These are phyloP conservation scores for Berghia stephanieae DNA, from an alignment of 1,140 invertebrate genomes.

Conservation along the genomic window DNA sequence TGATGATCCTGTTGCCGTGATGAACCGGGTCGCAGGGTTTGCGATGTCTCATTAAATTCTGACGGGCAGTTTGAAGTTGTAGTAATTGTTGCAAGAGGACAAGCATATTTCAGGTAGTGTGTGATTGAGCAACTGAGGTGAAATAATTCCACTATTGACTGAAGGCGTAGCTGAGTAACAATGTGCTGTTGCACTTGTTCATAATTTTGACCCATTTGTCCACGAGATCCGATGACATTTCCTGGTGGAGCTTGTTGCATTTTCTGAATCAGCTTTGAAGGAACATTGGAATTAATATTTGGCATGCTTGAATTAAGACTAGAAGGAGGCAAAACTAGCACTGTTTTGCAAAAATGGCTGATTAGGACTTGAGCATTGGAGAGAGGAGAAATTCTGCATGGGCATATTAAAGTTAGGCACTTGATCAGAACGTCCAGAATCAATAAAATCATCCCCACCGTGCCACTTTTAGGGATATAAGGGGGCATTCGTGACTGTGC, in stretches of 20 bases:
- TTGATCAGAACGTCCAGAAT: conserved; percentile 60
- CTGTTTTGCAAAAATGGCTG: conserved; percentile 45
- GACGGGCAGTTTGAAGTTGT: conserved; percentile 58
- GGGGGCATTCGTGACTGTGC: conserved; percentile 29
- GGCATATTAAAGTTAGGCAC: conserved; percentile 59
- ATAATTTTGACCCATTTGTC: conserved; percentile 76
- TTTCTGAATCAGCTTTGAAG: conserved; percentile 69
- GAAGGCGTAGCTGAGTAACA: conserved; percentile 64
- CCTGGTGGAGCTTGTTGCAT: conserved; percentile 66
- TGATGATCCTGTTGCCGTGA: conserved; percentile 60
- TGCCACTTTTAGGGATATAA: conserved; percentile 26
- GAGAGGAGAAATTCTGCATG: conserved; percentile 65
- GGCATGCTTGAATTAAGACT: conserved; percentile 53
- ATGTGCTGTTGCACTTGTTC: conserved; percentile 63
- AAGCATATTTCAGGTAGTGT: conserved; percentile 86
- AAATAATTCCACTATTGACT: conserved; percentile 63
- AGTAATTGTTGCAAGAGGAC: conserved; percentile 77
- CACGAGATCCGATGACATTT: conserved; percentile 25
- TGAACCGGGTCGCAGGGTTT: too few relatives aligned
- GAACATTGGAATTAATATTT: conserved; percentile 62
- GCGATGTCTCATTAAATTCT: conserved; percentile 57
- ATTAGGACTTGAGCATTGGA: conserved; percentile 61
- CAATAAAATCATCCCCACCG: conserved; percentile 55
- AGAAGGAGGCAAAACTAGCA: conserved; percentile 50
- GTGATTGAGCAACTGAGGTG: conserved; percentile 86